phyloP scores from a whole-genome alignment of 2,888 invertebrate species.

The Xylophagus ater region DNA sequence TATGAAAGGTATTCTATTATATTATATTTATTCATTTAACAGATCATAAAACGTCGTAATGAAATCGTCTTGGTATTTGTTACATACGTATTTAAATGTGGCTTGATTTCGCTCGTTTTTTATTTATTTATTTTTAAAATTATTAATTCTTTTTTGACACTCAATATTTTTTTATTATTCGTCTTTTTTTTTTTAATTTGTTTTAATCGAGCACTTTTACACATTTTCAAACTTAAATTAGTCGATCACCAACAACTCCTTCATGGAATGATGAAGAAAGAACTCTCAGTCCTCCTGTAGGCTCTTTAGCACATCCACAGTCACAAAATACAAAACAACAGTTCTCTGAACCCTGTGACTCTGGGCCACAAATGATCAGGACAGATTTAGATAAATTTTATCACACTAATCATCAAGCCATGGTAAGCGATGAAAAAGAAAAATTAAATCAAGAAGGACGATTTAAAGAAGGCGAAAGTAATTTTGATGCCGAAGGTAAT shows the following conservation, averaged over 20 bases:
- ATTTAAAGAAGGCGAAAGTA: slow-evolving; percentile 16
- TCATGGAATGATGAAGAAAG: slow-evolving; percentile 40
- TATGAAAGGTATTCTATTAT: slow-evolving; percentile 66
- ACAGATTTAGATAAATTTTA: not conserved
- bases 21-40: too few species aligned
- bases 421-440: slow-evolving; percentile 6
- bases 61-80: too few species aligned
- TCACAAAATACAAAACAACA: slow-evolving; percentile 12
- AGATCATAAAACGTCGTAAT: too few species aligned
- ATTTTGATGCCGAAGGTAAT: slow-evolving; percentile 80
- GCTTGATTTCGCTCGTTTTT: too few species aligned
- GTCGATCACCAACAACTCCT: slow-evolving; percentile 37
- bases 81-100: too few species aligned
- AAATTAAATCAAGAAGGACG: slow-evolving; percentile 3
- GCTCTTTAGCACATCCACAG: slow-evolving; percentile 18
- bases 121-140: too few species aligned
- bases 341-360: slow-evolving; percentile 14
- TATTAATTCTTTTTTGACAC: too few species aligned
- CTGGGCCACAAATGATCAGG: slow-evolving; percentile 5
- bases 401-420: slow-evolving; percentile 9
- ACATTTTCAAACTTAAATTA: slow-evolving; percentile 30
- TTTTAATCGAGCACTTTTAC: too few species aligned
- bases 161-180: too few species aligned
- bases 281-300: slow-evolving; percentile 34
- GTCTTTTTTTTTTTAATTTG: too few species aligned